phyloP scores from a whole-genome alignment of 2,113 vertebrate species.

The Ahaetulla prasina region DNA sequence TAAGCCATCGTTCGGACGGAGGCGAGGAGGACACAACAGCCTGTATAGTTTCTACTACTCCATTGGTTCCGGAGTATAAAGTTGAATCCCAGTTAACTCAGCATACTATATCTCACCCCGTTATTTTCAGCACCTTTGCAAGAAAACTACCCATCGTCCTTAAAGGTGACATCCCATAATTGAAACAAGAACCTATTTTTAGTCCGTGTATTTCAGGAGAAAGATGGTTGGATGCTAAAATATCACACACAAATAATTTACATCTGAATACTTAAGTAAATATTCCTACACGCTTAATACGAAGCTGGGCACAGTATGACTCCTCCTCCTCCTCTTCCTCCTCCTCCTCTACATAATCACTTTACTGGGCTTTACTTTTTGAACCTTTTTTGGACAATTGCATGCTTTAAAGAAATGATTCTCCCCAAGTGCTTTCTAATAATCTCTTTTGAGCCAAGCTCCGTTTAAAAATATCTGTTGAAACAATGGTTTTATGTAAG shows the following conservation, averaged over 20 bases:
- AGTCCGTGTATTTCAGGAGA: background rate
- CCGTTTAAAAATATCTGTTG: background rate
- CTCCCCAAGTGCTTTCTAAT: background rate
- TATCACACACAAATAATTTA: background rate
- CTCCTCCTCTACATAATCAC: background rate
- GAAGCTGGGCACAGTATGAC: background rate
- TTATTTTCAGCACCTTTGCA: background rate
- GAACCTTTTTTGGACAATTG: background rate
- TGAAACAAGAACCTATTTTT: background rate
- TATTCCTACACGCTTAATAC: background rate
- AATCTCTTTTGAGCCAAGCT: background rate
- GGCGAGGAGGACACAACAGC: too few relatives aligned
- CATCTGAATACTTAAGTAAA: background rate
- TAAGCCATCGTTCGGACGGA: too few relatives aligned
- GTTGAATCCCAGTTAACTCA: background rate
- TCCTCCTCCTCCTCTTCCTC: too few relatives aligned
- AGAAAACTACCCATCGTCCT: too few relatives aligned
- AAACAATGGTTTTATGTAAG: background rate
- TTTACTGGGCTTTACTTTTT: background rate
- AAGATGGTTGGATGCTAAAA: background rate
- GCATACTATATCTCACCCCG: background rate
- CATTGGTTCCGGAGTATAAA: background rate
- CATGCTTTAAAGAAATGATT: background rate
- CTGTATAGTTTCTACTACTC: background rate
- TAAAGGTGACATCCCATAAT: background rate